phyloP scores from a whole-genome alignment of 2,888 invertebrate genomes.

The Agrilus mali region DNA sequence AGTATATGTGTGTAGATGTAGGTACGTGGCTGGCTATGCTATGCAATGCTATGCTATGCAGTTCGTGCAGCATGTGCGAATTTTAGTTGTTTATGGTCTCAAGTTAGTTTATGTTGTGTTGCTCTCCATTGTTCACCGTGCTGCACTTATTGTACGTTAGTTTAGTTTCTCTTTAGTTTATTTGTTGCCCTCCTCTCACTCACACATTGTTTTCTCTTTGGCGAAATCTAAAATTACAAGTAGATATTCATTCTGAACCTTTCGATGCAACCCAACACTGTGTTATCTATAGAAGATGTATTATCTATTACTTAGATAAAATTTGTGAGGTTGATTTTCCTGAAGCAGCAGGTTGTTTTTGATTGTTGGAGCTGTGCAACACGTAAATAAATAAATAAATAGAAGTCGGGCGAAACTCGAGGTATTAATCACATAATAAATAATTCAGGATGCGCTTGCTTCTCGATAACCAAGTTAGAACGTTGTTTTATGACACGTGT shows the following conservation, averaged over 20 bases:
- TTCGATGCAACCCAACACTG: too few species aligned
- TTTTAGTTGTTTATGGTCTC: slow-evolving; percentile 28
- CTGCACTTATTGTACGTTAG: slow-evolving; percentile 17
- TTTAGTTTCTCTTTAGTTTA: slow-evolving; percentile 9
- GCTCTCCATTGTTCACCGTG: slow-evolving; percentile 15
- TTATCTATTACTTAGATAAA: too few species aligned
- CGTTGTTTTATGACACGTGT: slow-evolving; percentile 10
- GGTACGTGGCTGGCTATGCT: too few species aligned
- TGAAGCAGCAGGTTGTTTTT: too few species aligned
- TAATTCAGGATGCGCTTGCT: slow-evolving; percentile 10
- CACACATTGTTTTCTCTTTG: slow-evolving; percentile 3
- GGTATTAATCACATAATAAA: slow-evolving; percentile 12
- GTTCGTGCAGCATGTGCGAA: slow-evolving; percentile 34
- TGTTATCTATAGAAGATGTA: too few species aligned
- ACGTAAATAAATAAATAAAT: too few species aligned
- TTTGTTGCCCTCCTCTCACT: slow-evolving; percentile 9
- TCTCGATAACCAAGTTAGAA: slow-evolving; percentile 4
- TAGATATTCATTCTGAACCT: too few species aligned
- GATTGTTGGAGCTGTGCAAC: too few species aligned
- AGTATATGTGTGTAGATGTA: too few species aligned
- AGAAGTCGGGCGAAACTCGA: too few species aligned
- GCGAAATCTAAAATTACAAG: neutral
- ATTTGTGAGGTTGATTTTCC: too few species aligned
- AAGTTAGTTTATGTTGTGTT: slow-evolving; percentile 32
- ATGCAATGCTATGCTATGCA: too few species aligned